These are phyloP conservation scores for Colaptes auratus DNA, from an alignment of 2,113 vertebrate genomes.

Conservation along the genomic window DNA sequence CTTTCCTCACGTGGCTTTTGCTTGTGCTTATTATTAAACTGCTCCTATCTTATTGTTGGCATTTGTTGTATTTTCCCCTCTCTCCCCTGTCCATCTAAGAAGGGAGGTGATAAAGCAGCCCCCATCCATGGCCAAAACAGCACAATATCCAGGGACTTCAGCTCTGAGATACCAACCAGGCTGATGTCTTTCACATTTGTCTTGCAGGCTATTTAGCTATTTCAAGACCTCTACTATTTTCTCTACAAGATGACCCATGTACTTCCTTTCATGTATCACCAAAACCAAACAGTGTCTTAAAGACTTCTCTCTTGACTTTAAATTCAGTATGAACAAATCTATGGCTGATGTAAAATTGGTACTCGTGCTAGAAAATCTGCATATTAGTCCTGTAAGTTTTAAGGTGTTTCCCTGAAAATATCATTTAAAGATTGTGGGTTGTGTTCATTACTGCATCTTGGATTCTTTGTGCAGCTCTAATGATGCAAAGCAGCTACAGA, in stretches of 20 bases:
- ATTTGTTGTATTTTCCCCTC: too few species aligned
- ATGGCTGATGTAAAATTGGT: neutral
- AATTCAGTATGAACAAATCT: neutral
- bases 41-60: too few species aligned
- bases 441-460: neutral
- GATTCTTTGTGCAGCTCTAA: neutral
- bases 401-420: neutral
- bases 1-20: too few species aligned
- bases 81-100: too few species aligned
- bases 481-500: conserved; percentile 20
- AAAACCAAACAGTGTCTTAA: neutral
- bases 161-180: neutral
- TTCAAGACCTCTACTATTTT: neutral
- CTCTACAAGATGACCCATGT: neutral
- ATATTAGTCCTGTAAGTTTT: neutral
- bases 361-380: neutral
- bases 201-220: neutral
- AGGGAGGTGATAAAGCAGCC: too few species aligned
- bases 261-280: neutral
- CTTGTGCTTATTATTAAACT: too few species aligned
- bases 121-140: too few species aligned
- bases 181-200: neutral
- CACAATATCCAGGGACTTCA: neutral
- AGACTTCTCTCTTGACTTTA: neutral
- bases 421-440: neutral